These are phyloP conservation scores for Luperina nickerlii DNA, from an alignment of 2,888 invertebrate species.

Conservation along the genomic window DNA sequence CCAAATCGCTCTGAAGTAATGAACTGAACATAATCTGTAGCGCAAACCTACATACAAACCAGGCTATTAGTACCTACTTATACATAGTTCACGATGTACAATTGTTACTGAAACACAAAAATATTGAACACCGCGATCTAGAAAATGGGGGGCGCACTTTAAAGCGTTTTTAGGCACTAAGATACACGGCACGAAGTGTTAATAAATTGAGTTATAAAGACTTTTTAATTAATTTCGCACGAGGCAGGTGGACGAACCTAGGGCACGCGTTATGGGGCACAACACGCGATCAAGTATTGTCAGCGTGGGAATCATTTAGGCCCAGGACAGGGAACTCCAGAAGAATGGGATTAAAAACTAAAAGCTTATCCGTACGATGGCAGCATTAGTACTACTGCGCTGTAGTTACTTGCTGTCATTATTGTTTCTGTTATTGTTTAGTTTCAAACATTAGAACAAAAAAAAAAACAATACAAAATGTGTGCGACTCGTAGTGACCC, in stretches of 20 bases:
- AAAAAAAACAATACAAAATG: neutral
- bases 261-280: neutral
- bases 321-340: neutral
- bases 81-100: neutral
- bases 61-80: neutral
- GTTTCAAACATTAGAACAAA: neutral
- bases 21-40: neutral
- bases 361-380: neutral
- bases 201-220: slow-evolving; percentile 21
- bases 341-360: neutral
- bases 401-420: neutral
- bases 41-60: neutral
- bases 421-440: neutral
- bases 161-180: neutral
- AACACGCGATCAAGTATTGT: slow-evolving; percentile 36
- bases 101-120: slow-evolving; percentile 3
- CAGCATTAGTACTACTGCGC: neutral
- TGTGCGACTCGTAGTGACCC: neutral
- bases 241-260: slow-evolving; percentile 29
- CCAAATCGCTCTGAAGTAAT: neutral
- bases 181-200: slow-evolving; percentile 4
- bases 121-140: slow-evolving; percentile 1
- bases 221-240: slow-evolving; percentile 22
- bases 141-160: neutral
- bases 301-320: slow-evolving; percentile 18